phyloP scores from a whole-genome alignment of 92 coral and sea anemone species.

The Blastomussa wellsi region DNA sequence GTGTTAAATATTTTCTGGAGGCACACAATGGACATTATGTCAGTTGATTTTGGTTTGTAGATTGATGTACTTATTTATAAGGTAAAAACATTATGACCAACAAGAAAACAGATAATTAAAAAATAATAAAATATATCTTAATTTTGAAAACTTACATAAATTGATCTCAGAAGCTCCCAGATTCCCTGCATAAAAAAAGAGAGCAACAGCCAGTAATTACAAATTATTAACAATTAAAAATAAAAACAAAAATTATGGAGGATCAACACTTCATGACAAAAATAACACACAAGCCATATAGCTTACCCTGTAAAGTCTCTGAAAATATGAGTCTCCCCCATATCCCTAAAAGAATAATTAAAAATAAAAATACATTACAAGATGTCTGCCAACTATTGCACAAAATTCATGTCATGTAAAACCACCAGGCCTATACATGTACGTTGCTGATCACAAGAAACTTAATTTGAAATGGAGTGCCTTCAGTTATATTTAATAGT shows the following conservation, averaged over 20 bases:
- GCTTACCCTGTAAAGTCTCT: constrained; percentile 83
- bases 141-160: constrained; percentile 45
- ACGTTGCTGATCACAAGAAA: too few species aligned
- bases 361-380: neutral
- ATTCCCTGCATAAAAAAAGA: constrained; percentile 49
- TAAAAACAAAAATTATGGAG: neutral
- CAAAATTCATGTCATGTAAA: neutral
- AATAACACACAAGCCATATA: neutral
- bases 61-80: too few species aligned
- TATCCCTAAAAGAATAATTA: constrained; percentile 58
- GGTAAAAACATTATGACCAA: neutral
- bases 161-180: constrained; percentile 56
- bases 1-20: too few species aligned
- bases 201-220: neutral
- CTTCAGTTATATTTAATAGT: too few species aligned
- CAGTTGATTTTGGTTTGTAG: too few species aligned
- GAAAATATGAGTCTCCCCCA: constrained; percentile 88
- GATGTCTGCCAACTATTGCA: neutral
- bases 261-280: neutral
- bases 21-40: too few species aligned
- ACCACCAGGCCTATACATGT: too few species aligned
- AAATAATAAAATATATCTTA: neutral
- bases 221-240: neutral
- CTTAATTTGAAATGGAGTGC: too few species aligned
- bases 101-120: neutral